Evolutionary conservation across 2,888 invertebrate genomes (phyloP), one percentile per base, ranked within the genome.

Genomic region (Hanleya hanleyi): DNA sequence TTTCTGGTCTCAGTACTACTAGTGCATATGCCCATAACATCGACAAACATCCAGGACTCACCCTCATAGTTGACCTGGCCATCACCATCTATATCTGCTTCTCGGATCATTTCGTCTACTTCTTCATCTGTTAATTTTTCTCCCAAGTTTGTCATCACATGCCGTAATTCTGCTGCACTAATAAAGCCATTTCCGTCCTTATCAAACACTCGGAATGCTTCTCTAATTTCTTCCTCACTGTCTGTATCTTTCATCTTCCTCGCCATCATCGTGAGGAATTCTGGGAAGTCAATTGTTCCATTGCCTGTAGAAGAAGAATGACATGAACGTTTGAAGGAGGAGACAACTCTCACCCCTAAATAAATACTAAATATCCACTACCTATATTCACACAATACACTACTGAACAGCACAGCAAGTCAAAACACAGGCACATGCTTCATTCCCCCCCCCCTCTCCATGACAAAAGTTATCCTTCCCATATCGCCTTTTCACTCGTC

Each of bases 161-260:
- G 98, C 93, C 98, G 96, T 91, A 98, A 93, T 92, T 98, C 98
- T 84, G 98, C 98, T 86, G 98, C 97, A 83, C 96, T 96, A 92
- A 98, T 98, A 93, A 98, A 98, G 88, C 98, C 98, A 92, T 98
- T 98, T 91, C 98, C 98, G 93, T 98, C 98, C 67, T 98, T 97
- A 93, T 98, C 98, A 93, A 98, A 98, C 87, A 91, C 98, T 93
- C 97, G 95, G 95, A 98, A 96, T 87, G 98, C 98, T 92, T 98
- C 98, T 92, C 98, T 95, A 92, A 98, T 98, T 93, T 98, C 98
- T 92, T 98, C 98, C 94, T 98, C 97, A 92, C 97, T 88, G 93
- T 99, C 98, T 85, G 98, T 98, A 93, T 98, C 98, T 92, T 98
- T 98, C 98, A 98, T 98, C 94, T 98, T 99, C 91, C 98, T 95